Evolutionary conservation across 2,113 vertebrate species (phyloP).

Genomic region (Cebus imitator): DNA sequence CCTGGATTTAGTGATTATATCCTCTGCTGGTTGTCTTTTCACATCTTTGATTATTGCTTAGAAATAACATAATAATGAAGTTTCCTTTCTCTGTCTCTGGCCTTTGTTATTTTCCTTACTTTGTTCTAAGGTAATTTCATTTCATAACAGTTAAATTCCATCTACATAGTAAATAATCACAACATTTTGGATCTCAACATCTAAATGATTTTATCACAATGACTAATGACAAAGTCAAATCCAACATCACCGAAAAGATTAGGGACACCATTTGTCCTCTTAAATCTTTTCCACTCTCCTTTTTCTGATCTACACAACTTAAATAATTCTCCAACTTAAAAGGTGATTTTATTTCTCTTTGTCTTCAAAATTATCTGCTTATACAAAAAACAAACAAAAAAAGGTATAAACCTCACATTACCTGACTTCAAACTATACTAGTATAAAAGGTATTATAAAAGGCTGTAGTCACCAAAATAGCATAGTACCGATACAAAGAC

Average conservation of each 20-base stretch:
- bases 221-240: conserved; percentile 24
- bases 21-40: background rate
- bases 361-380: conserved; percentile 15
- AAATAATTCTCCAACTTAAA: background rate
- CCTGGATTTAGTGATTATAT: background rate
- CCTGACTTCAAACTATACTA: too few relatives aligned
- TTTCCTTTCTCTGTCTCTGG: background rate
- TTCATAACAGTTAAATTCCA: background rate
- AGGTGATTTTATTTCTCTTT: background rate
- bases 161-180: background rate
- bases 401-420: too few relatives aligned
- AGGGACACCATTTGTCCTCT: background rate
- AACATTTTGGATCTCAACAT: background rate
- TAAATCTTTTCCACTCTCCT: background rate
- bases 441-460: too few relatives aligned
- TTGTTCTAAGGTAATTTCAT: background rate
- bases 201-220: background rate
- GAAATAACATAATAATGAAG: background rate
- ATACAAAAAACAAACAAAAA: background rate
- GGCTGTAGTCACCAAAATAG: too few relatives aligned
- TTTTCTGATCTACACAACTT: background rate
- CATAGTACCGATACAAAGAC: too few relatives aligned
- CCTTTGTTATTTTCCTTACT: background rate
- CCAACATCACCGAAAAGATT: conserved; percentile 28
- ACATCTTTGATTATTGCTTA: background rate